Percentiles rank a stretch among this genome's conserved stretches.
Conservation (phyloP, 2,888 invertebrate genomes). For the Hedychridium roseum region DNA sequence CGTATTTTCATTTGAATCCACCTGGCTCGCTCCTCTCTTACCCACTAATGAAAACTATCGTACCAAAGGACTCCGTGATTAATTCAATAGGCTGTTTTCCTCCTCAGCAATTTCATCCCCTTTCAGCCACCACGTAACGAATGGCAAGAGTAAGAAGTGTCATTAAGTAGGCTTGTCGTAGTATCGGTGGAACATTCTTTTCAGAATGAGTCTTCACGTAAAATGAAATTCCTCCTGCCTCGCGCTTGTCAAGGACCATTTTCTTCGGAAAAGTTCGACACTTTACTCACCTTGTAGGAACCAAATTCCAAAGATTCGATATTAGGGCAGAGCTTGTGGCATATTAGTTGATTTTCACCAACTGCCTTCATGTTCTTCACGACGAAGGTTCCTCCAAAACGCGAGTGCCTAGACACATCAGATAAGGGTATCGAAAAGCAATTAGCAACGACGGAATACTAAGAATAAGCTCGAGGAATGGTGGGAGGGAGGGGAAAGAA, state of each 20-base stretch:
- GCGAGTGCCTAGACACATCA: slow-evolving; percentile 75
- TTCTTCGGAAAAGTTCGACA: too few relatives aligned
- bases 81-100: slow-evolving; percentile 38
- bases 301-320: slow-evolving; percentile 82
- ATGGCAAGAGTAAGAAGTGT: too few relatives aligned
- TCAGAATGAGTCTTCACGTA: too few relatives aligned
- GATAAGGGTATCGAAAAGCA: not conserved
- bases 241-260: too few relatives aligned
- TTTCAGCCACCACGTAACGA: too few relatives aligned
- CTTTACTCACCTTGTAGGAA: slow-evolving; percentile 68
- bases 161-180: too few relatives aligned
- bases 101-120: slow-evolving; percentile 1
- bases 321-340: slow-evolving; percentile 84
- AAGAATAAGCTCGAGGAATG: not conserved
- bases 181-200: too few relatives aligned
- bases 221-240: too few relatives aligned
- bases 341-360: slow-evolving; percentile 84
- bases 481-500: not conserved
- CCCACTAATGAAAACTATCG: slow-evolving; percentile 42
- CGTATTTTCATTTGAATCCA: slow-evolving; percentile 44
- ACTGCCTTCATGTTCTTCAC: slow-evolving; percentile 94
- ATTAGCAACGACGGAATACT: not conserved
- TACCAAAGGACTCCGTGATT: slow-evolving; percentile 30
- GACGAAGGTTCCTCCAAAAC: slow-evolving; percentile 93
- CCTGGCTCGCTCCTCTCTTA: slow-evolving; percentile 26